Conservation (phyloP, 2,888 invertebrate genomes). For the Drosophila multiciliata region DNA sequence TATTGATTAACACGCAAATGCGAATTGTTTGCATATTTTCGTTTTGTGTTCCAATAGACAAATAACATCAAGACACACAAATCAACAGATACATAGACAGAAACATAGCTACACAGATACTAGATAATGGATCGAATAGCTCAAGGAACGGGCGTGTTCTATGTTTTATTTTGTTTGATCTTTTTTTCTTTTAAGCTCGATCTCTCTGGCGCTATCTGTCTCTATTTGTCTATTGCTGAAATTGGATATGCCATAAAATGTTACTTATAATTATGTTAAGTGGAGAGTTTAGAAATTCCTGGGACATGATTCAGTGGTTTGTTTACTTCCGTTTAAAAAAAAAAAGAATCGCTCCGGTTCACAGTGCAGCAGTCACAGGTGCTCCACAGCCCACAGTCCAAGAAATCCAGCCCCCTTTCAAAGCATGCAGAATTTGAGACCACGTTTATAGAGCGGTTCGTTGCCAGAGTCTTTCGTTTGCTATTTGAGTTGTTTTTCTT, state of each 20-base stretch:
- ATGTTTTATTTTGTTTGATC: constrained; percentile 38
- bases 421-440: constrained; percentile 14
- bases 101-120: constrained; percentile 15
- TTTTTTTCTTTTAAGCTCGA: constrained; percentile 13
- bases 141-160: constrained; percentile 50
- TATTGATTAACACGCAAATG: constrained; percentile 80
- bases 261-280: constrained; percentile 55
- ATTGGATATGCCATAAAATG: constrained; percentile 74
- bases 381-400: background rate
- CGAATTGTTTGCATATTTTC: constrained; percentile 80
- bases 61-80: constrained; percentile 46
- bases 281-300: constrained; percentile 52
- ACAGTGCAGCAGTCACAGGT: constrained; percentile 46
- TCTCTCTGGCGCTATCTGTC: constrained; percentile 14
- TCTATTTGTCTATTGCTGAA: constrained; percentile 44
- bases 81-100: constrained; percentile 24
- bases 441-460: constrained; percentile 53
- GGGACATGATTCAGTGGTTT: constrained; percentile 61
- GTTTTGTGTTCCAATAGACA: constrained; percentile 60
- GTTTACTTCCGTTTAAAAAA: constrained; percentile 66
- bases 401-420: background rate
- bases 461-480: constrained; percentile 76
- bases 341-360: constrained; percentile 30
- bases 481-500: constrained; percentile 11
- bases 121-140: constrained; percentile 34